phyloP scores from a whole-genome alignment of 2,113 vertebrate genomes.

The Onychostoma macrolepis region DNA sequence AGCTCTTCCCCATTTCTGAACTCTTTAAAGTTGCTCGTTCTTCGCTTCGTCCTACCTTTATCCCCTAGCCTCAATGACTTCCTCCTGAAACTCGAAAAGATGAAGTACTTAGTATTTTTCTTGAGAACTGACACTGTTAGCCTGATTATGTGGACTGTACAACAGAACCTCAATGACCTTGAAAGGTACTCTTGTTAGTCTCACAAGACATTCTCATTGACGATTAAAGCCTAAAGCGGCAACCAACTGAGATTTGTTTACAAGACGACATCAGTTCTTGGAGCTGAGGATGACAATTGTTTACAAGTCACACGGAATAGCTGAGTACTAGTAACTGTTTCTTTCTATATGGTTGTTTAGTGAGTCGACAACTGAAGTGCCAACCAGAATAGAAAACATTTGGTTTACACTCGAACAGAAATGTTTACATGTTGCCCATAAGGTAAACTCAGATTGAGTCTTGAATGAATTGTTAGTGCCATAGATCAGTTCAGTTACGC shows the following conservation, averaged over 20 bases:
- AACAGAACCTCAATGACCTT: constrained; percentile 29
- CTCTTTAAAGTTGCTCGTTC: constrained; percentile 25
- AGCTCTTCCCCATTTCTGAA: constrained; percentile 41
- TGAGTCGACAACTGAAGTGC: constrained; percentile 67
- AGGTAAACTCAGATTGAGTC: constrained; percentile 32
- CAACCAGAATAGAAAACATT: constrained; percentile 54
- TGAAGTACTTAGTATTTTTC: constrained; percentile 17
- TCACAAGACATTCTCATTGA: constrained; percentile 18
- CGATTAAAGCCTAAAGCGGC: constrained; percentile 24
- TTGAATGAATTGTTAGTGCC: constrained; percentile 34
- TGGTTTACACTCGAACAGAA: constrained; percentile 70
- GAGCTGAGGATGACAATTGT: constrained; percentile 62
- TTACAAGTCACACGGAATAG: constrained; percentile 63
- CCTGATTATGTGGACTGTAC: constrained; percentile 24
- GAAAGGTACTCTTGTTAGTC: constrained; percentile 18
- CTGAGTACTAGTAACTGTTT: constrained; percentile 16
- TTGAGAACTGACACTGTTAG: constrained; percentile 16
- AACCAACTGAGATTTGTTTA: constrained; percentile 55
- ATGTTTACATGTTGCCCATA: constrained; percentile 71
- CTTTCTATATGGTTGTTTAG: constrained; percentile 15
- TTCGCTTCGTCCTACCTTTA: background rate
- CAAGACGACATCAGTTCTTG: constrained; percentile 45
- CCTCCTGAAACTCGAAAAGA: constrained; percentile 16
- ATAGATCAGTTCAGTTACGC: constrained; percentile 8
- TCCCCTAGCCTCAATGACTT: constrained; percentile 29